phyloP scores from a whole-genome alignment of 2,797 vertebrate species.

The Lagorchestes hirsutus region DNA sequence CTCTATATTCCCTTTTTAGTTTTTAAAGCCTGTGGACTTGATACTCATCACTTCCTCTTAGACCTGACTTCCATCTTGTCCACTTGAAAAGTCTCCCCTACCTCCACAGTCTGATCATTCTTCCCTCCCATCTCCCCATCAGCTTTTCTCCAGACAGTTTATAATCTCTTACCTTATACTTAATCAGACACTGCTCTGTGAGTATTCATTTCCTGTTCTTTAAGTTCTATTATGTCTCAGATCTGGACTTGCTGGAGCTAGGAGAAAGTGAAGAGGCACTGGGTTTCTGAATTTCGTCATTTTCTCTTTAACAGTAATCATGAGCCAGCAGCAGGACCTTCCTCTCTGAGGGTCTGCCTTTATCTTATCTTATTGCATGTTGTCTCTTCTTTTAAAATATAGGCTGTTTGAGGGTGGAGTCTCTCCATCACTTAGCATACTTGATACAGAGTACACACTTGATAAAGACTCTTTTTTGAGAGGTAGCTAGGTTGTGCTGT shows the following conservation, averaged over 20 bases:
- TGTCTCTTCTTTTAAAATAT: not conserved
- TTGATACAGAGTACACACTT: not conserved
- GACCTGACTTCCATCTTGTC: not conserved
- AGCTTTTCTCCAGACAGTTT: not conserved
- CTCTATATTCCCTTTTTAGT: not conserved
- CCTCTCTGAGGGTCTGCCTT: not conserved
- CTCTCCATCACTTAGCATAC: not conserved
- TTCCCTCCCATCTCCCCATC: not conserved
- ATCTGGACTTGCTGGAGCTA: not conserved
- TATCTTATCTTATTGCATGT: not conserved
- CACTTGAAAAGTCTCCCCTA: not conserved
- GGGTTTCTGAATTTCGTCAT: not conserved
- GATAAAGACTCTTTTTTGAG: not conserved
- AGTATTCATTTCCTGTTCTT: not conserved
- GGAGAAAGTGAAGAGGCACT: not conserved
- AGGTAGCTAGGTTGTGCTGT: not conserved
- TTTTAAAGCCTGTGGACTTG: not conserved
- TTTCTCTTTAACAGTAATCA: not conserved
- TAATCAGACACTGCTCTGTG: not conserved
- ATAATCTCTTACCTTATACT: not conserved
- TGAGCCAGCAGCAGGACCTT: not conserved
- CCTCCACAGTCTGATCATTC: not conserved
- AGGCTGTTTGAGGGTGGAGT: not conserved
- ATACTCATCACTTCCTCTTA: not conserved
- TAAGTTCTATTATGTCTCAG: not conserved